Percentiles rank a stretch among this genome's conserved stretches.
These are phyloP conservation scores for Podocnemis expansa DNA, from an alignment of 2,113 vertebrate genomes.

Conservation along the genomic window DNA sequence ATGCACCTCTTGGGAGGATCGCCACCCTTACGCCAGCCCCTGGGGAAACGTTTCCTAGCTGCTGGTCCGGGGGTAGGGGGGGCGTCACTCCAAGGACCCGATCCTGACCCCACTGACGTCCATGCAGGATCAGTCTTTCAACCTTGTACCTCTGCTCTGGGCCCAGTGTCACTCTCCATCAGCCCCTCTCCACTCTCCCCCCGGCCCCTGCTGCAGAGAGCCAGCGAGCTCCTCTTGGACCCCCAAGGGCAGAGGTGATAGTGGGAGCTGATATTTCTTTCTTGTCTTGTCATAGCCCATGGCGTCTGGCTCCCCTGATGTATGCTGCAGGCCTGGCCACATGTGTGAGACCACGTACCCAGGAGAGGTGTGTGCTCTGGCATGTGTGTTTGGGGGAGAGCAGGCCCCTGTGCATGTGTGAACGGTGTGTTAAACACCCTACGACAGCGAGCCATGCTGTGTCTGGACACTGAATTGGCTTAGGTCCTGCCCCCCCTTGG, in stretches of 20 bases:
- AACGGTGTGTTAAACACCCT: accelerated
- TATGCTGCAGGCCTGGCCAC: accelerated
- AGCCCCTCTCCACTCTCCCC: neutral
- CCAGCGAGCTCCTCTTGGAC: too few species aligned
- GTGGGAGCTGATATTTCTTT: too few species aligned
- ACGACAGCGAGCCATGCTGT: too few species aligned
- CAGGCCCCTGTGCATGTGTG: accelerated
- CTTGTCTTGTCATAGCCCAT: too few species aligned
- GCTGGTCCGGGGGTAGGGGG: too few species aligned
- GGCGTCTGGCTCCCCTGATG: neutral
- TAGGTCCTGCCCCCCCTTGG: neutral
- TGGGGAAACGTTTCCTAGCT: neutral
- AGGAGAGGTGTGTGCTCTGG: accelerated
- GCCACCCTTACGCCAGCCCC: too few species aligned
- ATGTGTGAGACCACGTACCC: neutral
- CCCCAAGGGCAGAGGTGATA: too few species aligned
- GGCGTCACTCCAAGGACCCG: too few species aligned
- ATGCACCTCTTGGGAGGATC: too few species aligned
- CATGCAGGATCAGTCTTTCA: neutral
- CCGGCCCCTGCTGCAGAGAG: neutral
- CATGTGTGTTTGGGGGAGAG: accelerated
- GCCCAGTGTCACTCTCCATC: too few species aligned
- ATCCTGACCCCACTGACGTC: neutral
- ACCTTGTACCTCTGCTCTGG: neutral
- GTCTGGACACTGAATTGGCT: neutral